A percentile compares a stretch with the other conserved stretches of the same genome.
Evolutionary conservation across 2,797 vertebrate genomes (phyloP).

Genomic region (Pogoniulus pusillus): DNA sequence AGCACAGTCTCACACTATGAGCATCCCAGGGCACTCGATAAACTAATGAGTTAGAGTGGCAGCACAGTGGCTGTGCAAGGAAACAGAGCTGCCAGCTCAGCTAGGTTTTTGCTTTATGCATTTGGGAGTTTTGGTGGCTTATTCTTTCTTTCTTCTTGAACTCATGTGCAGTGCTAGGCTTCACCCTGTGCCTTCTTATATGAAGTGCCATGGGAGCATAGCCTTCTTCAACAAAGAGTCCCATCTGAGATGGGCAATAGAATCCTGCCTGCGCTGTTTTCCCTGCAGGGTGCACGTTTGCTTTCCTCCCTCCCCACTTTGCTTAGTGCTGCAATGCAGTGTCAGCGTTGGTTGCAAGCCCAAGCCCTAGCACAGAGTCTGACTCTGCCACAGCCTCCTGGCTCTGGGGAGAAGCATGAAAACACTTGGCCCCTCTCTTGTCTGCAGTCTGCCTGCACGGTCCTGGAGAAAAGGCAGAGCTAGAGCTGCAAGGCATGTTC

Average conservation of each 20-base stretch:
- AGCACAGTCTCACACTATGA: not conserved
- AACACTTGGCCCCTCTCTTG: constrained; percentile 26
- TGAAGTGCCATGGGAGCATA: not conserved
- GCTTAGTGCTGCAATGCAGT: constrained; percentile 66
- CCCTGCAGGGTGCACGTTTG: not conserved
- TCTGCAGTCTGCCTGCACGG: constrained; percentile 39
- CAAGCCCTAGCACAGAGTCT: constrained; percentile 50
- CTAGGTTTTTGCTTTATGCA: not conserved
- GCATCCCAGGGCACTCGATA: constrained; percentile 34
- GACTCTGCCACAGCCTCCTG: constrained; percentile 41
- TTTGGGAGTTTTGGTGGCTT: not conserved
- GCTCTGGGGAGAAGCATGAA: constrained; percentile 42
- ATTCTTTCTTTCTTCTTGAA: not conserved
- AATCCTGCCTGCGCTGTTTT: not conserved
- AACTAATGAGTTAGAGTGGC: constrained; percentile 22
- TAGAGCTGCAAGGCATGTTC: not conserved
- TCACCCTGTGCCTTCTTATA: not conserved
- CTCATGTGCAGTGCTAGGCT: fast-evolving
- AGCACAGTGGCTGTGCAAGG: not conserved
- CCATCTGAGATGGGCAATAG: not conserved
- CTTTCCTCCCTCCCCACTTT: constrained; percentile 35
- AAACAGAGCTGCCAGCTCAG: constrained; percentile 25
- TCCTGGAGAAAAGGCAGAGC: not conserved
- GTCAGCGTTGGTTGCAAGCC: constrained; percentile 53
- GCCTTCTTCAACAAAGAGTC: not conserved